Evolutionary conservation across 1,140 invertebrate genomes (phyloP), one percentile per base, ranked within the genome.

Genomic region (Portunus trituberculatus): DNA sequence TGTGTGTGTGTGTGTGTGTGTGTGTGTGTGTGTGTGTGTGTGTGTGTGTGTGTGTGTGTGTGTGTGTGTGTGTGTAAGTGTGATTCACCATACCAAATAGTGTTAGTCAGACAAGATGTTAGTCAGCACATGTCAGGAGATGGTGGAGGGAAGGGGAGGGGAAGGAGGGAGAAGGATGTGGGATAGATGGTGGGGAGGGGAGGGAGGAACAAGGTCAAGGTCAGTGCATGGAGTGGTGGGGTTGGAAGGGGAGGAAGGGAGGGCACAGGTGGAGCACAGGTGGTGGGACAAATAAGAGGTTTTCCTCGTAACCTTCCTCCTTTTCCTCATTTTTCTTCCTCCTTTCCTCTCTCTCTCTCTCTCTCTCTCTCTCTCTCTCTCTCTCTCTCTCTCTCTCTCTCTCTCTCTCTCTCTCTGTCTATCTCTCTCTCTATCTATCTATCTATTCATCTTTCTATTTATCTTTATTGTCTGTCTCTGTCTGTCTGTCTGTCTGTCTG

Each of bases 11-110:
- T 76, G 67, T n/a, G 20, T 76, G 20, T 76, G 67, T 76, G 67
- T n/a, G 67, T n/a, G 67, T 76, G 67, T 76, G 67, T 76, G 67
- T 76, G 67, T 76, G 67, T 76, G 67, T 76, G 67, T 76, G 67
- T 76, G 67, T 76, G 67, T 76, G 67, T 76, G 67, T 76, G 67
- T 76, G 59, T 76, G 59, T 76, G 59, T 76, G 59, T 76, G 59
- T 76, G 59, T 76, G 59, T 76, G 67, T 76, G 67, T 76, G 67
- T 76, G 67, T 76, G 67, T 76, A 20, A 20, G 20, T n/a, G n/a
- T 76, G 67, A 76, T 76, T 76, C 67, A 76, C 25, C 20, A 7
- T 76, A 7, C 20, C 7, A 76, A 76, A 76, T 76, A n/a, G 25
- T n/a, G 67, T 76, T 76, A 76, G 67, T 76, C 67, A 76, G 67